A percentile compares a stretch with the other conserved stretches of the same genome.
Conservation (phyloP, 2,888 invertebrate genomes). For the Listrodromus nycthemerus region DNA sequence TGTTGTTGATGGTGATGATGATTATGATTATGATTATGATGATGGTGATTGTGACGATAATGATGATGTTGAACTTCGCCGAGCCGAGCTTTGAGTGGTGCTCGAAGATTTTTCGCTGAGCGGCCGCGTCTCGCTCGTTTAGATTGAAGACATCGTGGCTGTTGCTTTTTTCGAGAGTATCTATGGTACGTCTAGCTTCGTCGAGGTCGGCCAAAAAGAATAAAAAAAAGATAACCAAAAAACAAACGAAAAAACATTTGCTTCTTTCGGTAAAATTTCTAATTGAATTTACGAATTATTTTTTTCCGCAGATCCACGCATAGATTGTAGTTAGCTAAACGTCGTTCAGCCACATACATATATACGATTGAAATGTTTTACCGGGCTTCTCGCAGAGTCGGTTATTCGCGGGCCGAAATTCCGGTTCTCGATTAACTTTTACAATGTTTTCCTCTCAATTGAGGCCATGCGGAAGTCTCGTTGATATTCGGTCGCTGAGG, state of each 20-base stretch:
- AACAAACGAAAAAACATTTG: background rate
- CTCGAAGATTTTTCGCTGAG: slow-evolving; percentile 8
- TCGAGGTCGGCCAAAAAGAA: background rate
- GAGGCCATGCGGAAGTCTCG: slow-evolving; percentile 5
- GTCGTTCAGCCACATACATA: slow-evolving; percentile 15
- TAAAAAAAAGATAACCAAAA: background rate
- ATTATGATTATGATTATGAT: background rate
- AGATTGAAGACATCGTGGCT: slow-evolving; percentile 26
- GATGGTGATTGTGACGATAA: too few relatives aligned
- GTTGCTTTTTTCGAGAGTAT: slow-evolving; percentile 54
- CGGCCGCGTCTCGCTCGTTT: slow-evolving; percentile 42
- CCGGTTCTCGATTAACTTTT: background rate
- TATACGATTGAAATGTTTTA: slow-evolving; percentile 27
- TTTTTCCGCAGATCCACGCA: background rate
- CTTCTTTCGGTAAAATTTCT: background rate
- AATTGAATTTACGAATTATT: background rate
- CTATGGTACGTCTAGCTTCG: slow-evolving; percentile 14
- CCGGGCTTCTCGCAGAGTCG: slow-evolving; percentile 30
- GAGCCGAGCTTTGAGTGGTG: background rate
- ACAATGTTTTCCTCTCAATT: slow-evolving; percentile 11
- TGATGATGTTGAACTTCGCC: slow-evolving; percentile 10
- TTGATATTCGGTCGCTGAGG: background rate
- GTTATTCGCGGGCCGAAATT: slow-evolving; percentile 41
- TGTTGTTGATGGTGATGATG: slow-evolving; percentile 32
- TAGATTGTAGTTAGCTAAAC: slow-evolving; percentile 6